These are phyloP conservation scores for Lycia hirtaria DNA, from an alignment of 2,888 invertebrate genomes.

Conservation along the genomic window DNA sequence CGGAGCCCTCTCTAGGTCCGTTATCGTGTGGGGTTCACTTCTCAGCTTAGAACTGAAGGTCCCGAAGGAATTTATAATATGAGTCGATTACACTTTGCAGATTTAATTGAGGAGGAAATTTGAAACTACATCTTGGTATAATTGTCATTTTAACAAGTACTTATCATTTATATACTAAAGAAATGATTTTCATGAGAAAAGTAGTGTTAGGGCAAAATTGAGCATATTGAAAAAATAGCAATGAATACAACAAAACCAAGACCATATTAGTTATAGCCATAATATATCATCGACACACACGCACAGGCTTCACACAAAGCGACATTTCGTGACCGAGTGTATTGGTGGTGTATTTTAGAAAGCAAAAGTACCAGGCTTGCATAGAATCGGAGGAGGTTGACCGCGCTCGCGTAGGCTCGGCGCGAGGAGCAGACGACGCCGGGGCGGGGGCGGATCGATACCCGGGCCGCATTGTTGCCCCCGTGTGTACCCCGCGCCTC, in stretches of 20 bases:
- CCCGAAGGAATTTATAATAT: constrained; percentile 50
- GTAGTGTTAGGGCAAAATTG: neutral
- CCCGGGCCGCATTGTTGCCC: constrained; percentile 82
- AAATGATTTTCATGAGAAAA: neutral
- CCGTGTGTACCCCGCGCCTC: constrained; percentile 56
- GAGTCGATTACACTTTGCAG: constrained; percentile 51
- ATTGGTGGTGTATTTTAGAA: constrained; percentile 59
- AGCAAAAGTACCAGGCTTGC: constrained; percentile 78
- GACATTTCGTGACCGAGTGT: constrained; percentile 41
- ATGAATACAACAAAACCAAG: constrained; percentile 2
- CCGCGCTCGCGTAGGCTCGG: constrained; percentile 63
- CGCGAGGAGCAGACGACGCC: constrained; percentile 65
- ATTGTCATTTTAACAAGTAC: neutral
- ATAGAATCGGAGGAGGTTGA: constrained; percentile 63
- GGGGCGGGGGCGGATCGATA: constrained; percentile 77
- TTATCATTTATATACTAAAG: neutral
- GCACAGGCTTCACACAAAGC: constrained; percentile 9
- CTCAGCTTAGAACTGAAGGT: constrained; percentile 44
- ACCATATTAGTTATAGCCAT: neutral
- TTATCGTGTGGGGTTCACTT: constrained; percentile 51
- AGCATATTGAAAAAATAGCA: neutral
- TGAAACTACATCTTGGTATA: neutral
- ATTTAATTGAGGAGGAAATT: constrained; percentile 45
- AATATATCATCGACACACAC: constrained; percentile 44
- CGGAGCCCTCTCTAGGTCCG: constrained; percentile 52